phyloP scores from a whole-genome alignment of 2,797 vertebrate species.

The Anolis apletophallus region DNA sequence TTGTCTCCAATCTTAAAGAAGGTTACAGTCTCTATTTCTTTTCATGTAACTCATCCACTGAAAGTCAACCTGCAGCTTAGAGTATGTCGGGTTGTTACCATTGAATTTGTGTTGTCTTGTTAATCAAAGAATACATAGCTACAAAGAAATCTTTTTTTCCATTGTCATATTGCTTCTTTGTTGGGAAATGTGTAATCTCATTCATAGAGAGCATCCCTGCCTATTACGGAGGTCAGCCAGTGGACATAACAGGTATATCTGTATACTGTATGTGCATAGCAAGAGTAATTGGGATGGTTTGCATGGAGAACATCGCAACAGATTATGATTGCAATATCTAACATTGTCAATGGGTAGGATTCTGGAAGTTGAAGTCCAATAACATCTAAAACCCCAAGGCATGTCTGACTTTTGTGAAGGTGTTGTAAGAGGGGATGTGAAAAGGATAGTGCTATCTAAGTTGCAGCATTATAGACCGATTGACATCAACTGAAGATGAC shows the following conservation, averaged over 20 bases:
- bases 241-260: neutral
- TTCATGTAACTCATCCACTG: neutral
- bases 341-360: neutral
- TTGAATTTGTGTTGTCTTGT: no score
- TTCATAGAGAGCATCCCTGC: neutral
- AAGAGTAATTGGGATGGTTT: neutral
- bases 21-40: neutral
- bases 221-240: neutral
- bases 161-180: neutral
- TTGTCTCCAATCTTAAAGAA: neutral
- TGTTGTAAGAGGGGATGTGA: neutral
- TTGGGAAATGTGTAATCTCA: neutral
- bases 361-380: neutral
- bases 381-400: neutral
- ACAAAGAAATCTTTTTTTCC: neutral
- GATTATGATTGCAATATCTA: neutral
- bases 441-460: slow-evolving; percentile 1
- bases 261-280: neutral
- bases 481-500: neutral
- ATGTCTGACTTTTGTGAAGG: neutral
- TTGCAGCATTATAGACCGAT: slow-evolving; percentile 22
- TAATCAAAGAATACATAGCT: no score
- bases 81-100: neutral
- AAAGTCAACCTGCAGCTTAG: neutral
- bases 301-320: neutral